Evolutionary conservation across 92 coral and sea anemone species (phyloP).

Genomic region (Parazoanthus swiftii): DNA sequence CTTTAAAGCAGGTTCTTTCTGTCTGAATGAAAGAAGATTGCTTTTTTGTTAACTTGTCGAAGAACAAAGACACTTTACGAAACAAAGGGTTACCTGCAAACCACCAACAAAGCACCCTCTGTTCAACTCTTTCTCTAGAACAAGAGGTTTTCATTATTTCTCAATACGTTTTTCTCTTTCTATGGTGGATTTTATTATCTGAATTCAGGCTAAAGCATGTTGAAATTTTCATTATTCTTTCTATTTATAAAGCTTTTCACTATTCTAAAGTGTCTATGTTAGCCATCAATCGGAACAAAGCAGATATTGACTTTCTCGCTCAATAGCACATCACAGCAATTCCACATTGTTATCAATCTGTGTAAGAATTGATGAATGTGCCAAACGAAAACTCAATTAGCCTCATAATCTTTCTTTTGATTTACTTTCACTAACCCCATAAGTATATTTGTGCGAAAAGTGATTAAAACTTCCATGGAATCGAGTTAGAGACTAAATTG

Average conservation of each 20-base stretch:
- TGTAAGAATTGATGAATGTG: conserved; percentile 11
- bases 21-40: neutral
- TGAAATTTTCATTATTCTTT: neutral
- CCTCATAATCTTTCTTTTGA: neutral
- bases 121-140: conserved; percentile 47
- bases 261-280: neutral
- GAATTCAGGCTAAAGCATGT: neutral
- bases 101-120: conserved; percentile 39
- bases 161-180: neutral
- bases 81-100: conserved; percentile 56
- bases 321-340: neutral
- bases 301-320: neutral
- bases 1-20: conserved; percentile 19
- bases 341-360: conserved; percentile 2
- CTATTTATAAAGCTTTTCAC: neutral
- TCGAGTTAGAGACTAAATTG: neutral
- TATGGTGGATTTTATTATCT: conserved; percentile 24
- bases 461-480: too few species aligned
- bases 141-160: neutral
- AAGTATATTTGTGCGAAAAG: neutral
- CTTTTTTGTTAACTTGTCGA: conserved; percentile 12
- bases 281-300: neutral
- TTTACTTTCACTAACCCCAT: neutral
- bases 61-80: conserved; percentile 59
- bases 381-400: neutral